Evolutionary conservation across 2,797 vertebrate species (phyloP), one percentile per base, ranked within the genome.

Genomic region (Ambastaia sidthimunki): DNA sequence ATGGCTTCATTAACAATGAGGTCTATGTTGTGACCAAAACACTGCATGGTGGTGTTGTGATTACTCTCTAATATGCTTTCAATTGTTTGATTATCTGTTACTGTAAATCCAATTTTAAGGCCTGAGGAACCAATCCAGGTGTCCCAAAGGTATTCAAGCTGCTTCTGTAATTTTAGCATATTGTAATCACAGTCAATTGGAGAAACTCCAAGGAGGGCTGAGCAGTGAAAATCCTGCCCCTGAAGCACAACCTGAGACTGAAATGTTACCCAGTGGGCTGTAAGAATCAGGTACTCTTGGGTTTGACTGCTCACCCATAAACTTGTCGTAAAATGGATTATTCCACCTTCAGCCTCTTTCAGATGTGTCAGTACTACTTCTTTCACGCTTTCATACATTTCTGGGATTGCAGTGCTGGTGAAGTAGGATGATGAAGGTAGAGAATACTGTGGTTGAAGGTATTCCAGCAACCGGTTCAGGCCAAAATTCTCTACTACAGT

Each of bases 251-350:
- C 91, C 0, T 92, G 91, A 1, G 97, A 95, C 82, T 96, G 95
- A 6, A 97, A 98, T 0, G 96, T 94, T n/a, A 98, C 97, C 97
- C 97, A 99, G 83, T 99, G 97, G 82, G 97, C 97, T 0, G 96
- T 98, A 25, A 99, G 95, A 44, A 96, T 98, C 85, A 99, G 89
- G 89, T 98, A 98, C 90, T 98, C 97, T 44, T 95, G 95, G 28
- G 96, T 98, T 93, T 99, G 97, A 90, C 95, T 97, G 83, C 95
- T 96, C 89, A 97, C 95, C 97, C 97, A 99, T 87, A 98, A 94
- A 83, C 97, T 97, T 0, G 97, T 95, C 0, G 98, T 98, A 91
- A 99, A 99, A 92, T 99, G 97, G 80, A 99, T 92, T 10, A 98
- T 94, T 0, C 96, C 96, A 44, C 96, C 93, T 90, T 98, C 97